phyloP scores from a whole-genome alignment of 92 coral and sea anemone genomes.

The Zoanthus sociatus region DNA sequence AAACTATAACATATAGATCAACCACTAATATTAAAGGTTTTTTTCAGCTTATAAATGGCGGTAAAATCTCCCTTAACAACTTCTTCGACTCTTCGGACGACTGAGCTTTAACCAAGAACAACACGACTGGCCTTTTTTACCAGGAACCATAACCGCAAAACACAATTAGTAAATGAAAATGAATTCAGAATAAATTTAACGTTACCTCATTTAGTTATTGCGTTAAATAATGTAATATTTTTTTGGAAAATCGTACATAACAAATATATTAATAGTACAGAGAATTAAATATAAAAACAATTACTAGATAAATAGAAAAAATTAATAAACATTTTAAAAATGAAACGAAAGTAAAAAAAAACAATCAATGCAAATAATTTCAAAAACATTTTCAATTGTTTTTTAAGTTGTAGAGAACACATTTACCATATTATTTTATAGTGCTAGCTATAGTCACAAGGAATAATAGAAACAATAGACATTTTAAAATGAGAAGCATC shows the following conservation, averaged over 20 bases:
- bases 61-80: constrained; percentile 19
- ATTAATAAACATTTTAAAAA: background rate
- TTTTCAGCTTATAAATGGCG: constrained; percentile 27
- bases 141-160: background rate
- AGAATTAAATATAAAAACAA: too few relatives aligned
- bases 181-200: too few relatives aligned
- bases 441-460: too few relatives aligned
- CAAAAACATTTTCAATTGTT: background rate
- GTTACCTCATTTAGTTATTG: too few relatives aligned
- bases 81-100: background rate
- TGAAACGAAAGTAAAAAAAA: background rate
- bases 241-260: too few relatives aligned
- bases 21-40: background rate
- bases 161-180: background rate
- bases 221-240: too few relatives aligned
- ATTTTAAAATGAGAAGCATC: too few relatives aligned
- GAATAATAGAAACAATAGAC: too few relatives aligned
- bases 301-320: too few relatives aligned
- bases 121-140: background rate
- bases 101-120: constrained; percentile 6
- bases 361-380: background rate
- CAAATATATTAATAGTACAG: too few relatives aligned
- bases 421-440: background rate
- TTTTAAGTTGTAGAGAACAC: background rate
- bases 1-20: background rate